Evolutionary conservation across 2,113 vertebrate genomes (phyloP).

Genomic region (Labrus mixtus): DNA sequence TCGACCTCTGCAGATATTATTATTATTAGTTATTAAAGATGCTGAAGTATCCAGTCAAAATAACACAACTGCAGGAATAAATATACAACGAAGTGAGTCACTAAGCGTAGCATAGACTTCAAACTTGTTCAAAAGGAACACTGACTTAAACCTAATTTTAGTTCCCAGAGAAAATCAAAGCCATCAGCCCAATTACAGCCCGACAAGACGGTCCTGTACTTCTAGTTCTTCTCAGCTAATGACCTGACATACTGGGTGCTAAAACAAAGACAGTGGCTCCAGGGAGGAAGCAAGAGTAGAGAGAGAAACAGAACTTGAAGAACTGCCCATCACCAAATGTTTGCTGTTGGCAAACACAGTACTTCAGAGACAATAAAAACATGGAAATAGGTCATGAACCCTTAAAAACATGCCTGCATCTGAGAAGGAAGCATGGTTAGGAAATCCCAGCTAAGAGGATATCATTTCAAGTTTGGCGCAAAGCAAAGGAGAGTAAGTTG

Average conservation of each 20-base stretch:
- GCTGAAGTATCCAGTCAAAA: not conserved
- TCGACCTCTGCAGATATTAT: not conserved
- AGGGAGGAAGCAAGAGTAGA: not conserved
- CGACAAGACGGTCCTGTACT: constrained; percentile 56
- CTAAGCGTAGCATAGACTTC: not conserved
- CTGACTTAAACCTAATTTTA: not conserved
- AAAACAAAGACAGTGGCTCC: not conserved
- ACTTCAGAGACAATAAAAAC: not conserved
- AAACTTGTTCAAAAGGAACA: not conserved
- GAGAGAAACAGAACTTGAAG: not conserved
- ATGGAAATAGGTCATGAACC: not conserved
- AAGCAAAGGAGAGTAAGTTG: not conserved
- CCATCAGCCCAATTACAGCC: not conserved
- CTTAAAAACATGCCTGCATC: not conserved
- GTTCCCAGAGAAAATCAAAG: not conserved
- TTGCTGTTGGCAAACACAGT: not conserved
- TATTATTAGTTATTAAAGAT: no score
- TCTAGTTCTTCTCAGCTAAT: constrained; percentile 36
- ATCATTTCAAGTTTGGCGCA: not conserved
- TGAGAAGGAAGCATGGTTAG: not conserved
- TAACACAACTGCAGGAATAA: not conserved
- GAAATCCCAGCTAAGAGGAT: not conserved
- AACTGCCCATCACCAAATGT: not conserved
- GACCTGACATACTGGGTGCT: not conserved
- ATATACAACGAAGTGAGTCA: not conserved